Conservation (phyloP, 1,140 invertebrate genomes). For the Propsilocerus akamusi region DNA sequence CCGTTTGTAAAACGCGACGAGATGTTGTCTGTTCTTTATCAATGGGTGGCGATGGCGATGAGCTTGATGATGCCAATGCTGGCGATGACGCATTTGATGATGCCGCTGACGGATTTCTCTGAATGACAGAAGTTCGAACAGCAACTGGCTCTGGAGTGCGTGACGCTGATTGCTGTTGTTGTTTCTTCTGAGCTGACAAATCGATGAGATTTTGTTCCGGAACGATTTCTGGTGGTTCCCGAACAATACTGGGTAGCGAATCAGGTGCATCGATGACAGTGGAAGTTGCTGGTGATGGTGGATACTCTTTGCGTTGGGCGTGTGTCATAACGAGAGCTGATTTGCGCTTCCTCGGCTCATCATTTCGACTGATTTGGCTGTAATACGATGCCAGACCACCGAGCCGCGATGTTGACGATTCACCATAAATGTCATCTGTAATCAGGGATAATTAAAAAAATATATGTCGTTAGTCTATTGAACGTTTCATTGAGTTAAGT, state of each 20-base stretch:
- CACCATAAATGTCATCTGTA: not conserved
- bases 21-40: not conserved
- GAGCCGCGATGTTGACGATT: slow-evolving; percentile 1
- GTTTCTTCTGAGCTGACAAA: not conserved
- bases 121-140: slow-evolving; percentile 56
- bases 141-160: slow-evolving; percentile 23
- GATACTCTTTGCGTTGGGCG: slow-evolving; percentile 60
- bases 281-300: slow-evolving; percentile 29
- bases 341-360: too few relatives aligned
- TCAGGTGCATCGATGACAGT: too few relatives aligned
- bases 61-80: not conserved
- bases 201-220: not conserved
- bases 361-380: too few relatives aligned
- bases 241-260: not conserved
- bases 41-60: not conserved
- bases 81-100: not conserved
- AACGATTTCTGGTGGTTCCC: not conserved
- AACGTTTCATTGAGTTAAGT: not conserved
- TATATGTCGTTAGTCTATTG: not conserved
- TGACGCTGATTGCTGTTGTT: slow-evolving; percentile 19
- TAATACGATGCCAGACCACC: too few relatives aligned
- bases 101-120: slow-evolving; percentile 43
- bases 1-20: slow-evolving; percentile 29
- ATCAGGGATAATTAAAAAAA: not conserved
- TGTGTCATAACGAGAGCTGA: slow-evolving; percentile 55